Percentiles rank a stretch among this genome's conserved stretches.
These are phyloP conservation scores for Coracias cyanogaster DNA, from an alignment of 2,797 vertebrate species.

Conservation along the genomic window DNA sequence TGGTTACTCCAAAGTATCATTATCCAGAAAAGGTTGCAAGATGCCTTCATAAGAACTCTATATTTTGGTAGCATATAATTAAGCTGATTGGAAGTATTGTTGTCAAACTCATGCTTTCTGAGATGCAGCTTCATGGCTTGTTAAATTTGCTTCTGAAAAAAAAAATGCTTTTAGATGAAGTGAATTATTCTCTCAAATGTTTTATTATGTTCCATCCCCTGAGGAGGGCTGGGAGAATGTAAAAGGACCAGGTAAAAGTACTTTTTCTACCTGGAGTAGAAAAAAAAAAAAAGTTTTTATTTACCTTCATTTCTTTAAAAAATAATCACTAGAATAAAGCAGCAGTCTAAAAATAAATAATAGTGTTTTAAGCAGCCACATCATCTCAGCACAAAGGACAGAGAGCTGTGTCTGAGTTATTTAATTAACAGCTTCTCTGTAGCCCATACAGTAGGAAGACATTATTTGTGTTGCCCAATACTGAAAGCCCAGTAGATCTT, in stretches of 20 bases:
- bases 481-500: neutral
- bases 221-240: neutral
- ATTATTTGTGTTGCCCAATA: neutral
- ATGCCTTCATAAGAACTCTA: neutral
- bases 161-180: neutral
- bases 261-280: neutral
- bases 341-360: neutral
- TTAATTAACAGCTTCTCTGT: neutral
- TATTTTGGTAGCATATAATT: constrained; percentile 28
- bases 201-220: neutral
- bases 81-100: constrained; percentile 30
- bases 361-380: neutral
- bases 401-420: neutral
- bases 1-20: neutral
- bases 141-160: neutral
- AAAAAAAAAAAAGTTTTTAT: neutral
- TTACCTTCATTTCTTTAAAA: neutral
- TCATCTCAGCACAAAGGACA: neutral
- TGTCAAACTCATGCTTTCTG: neutral
- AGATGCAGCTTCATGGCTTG: neutral
- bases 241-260: neutral
- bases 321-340: neutral
- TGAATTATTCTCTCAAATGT: neutral
- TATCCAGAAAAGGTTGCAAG: neutral
- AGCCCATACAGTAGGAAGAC: neutral